Evolutionary conservation across 1,140 invertebrate genomes (phyloP).

Genomic region (Pseudobourletiella spinata): DNA sequence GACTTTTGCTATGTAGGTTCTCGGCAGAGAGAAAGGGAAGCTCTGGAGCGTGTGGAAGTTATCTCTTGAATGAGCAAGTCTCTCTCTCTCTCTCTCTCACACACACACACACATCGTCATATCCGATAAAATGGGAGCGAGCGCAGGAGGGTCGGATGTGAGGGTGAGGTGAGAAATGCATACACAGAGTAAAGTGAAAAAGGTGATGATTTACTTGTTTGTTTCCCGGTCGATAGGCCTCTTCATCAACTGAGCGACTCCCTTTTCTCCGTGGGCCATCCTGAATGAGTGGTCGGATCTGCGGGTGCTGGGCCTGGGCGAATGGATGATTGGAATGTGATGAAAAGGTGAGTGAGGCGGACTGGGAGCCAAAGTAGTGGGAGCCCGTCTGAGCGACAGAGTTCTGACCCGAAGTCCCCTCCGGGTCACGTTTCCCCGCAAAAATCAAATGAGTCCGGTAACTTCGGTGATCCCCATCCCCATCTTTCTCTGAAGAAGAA

Average conservation of each 20-base stretch:
- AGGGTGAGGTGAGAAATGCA: background rate
- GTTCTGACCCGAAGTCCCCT: constrained; percentile 20
- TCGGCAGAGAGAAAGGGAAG: too few species aligned
- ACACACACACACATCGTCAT: too few species aligned
- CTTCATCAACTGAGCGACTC: constrained; percentile 15
- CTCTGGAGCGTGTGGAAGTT: too few species aligned
- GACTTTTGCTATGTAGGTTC: too few species aligned
- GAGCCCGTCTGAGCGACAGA: constrained; percentile 19
- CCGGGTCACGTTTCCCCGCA: constrained; percentile 34
- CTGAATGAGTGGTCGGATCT: constrained; percentile 7
- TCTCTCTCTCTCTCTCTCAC: too few species aligned
- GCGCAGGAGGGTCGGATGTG: background rate
- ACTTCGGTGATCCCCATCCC: constrained; percentile 28
- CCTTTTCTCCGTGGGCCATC: constrained; percentile 12
- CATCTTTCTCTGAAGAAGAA: constrained; percentile 30
- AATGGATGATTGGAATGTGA: constrained; percentile 37
- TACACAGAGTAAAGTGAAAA: background rate
- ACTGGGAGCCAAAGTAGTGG: constrained; percentile 20
- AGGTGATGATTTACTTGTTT: constrained; percentile 23
- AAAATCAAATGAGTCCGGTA: constrained; percentile 35
- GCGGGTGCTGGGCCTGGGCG: constrained; percentile 22
- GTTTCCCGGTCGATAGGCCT: constrained; percentile 19
- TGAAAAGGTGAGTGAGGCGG: constrained; percentile 18
- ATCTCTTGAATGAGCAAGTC: too few species aligned
- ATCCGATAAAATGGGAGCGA: too few species aligned